These are phyloP conservation scores for Menura novaehollandiae DNA, from an alignment of 2,113 vertebrate genomes.

Conservation along the genomic window DNA sequence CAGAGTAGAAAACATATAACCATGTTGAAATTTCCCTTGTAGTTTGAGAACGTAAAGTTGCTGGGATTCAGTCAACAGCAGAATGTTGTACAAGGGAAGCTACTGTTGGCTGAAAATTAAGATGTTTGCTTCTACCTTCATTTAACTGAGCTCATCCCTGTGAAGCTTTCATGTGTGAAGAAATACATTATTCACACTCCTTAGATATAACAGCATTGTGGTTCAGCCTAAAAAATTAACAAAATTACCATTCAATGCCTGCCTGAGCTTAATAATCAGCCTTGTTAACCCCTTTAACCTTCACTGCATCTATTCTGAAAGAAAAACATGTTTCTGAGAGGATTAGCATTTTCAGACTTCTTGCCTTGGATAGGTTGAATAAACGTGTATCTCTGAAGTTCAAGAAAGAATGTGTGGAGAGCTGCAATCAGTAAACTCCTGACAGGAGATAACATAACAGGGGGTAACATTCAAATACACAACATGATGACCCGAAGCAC, in stretches of 20 bases:
- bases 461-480: background rate
- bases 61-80: background rate
- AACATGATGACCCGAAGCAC: background rate
- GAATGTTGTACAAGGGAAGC: background rate
- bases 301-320: background rate
- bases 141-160: slow-evolving; percentile 18
- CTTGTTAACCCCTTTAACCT: slow-evolving; percentile 55
- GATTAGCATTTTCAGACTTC: slow-evolving; percentile 15
- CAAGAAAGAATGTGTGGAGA: background rate
- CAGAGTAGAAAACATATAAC: background rate
- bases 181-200: slow-evolving; percentile 56
- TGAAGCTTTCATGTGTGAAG: slow-evolving; percentile 55
- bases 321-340: slow-evolving; percentile 24
- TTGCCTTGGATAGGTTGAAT: background rate
- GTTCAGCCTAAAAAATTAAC: slow-evolving; percentile 55
- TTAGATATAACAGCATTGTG: slow-evolving; percentile 15
- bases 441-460: background rate
- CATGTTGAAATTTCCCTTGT: background rate
- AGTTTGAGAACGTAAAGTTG: background rate
- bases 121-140: slow-evolving; percentile 47
- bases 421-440: background rate
- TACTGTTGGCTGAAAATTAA: slow-evolving; percentile 47
- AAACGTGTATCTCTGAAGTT: background rate
- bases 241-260: slow-evolving; percentile 41
- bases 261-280: slow-evolving; percentile 10